Percentiles rank a stretch among this genome's conserved stretches.
phyloP scores from a whole-genome alignment of 2,113 vertebrate genomes.

The Asarcornis scutulata region DNA sequence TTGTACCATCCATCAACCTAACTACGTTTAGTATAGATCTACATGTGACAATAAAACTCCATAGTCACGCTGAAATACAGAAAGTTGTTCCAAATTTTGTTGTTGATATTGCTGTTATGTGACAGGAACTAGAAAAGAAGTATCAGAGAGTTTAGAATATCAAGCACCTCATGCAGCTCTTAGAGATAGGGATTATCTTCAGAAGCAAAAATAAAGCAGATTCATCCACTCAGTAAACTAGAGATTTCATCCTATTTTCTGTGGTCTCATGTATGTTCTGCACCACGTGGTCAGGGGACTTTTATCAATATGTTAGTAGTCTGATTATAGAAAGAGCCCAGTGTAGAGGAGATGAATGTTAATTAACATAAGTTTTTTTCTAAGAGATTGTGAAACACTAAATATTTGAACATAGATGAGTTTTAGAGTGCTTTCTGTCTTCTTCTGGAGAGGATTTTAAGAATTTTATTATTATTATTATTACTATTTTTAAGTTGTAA shows the following conservation, averaged over 20 bases:
- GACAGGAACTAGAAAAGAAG: neutral
- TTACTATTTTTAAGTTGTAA: neutral
- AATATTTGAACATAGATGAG: neutral
- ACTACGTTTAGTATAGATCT: neutral
- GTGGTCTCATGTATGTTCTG: neutral
- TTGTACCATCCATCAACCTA: neutral
- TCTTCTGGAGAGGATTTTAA: neutral
- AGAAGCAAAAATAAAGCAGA: neutral
- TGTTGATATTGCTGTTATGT: neutral
- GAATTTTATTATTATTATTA: too few relatives aligned
- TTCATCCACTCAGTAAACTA: neutral
- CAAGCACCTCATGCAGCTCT: neutral
- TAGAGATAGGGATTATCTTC: neutral
- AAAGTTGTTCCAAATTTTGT: neutral
- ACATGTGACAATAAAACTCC: neutral
- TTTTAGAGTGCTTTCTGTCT: neutral
- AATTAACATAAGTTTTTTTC: neutral
- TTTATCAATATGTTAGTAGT: neutral
- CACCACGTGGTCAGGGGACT: neutral
- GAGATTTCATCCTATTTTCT: neutral
- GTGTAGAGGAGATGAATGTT: neutral
- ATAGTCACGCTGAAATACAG: neutral
- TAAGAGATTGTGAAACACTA: neutral
- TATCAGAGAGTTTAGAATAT: neutral
- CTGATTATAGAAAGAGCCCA: neutral